Percentiles rank a stretch among this genome's conserved stretches.
Conservation (phyloP, 2,888 invertebrate genomes). For the Drosophila nr. medialis region DNA sequence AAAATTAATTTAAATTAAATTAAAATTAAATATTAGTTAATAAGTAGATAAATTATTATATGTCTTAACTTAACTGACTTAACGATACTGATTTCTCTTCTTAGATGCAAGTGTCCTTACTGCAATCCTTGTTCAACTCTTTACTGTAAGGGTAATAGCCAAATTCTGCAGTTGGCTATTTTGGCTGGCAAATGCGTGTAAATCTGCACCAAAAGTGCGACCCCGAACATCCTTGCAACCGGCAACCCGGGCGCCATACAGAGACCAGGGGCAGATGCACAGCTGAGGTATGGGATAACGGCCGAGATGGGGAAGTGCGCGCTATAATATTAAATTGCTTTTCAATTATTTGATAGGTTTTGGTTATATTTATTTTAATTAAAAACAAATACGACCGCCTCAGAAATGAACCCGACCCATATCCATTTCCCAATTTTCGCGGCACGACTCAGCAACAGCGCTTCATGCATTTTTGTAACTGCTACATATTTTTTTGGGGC, state of each 20-base stretch:
- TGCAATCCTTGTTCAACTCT: background rate
- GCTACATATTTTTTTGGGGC: constrained; percentile 6
- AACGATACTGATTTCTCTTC: background rate
- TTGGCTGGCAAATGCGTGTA: constrained; percentile 58
- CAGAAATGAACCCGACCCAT: constrained; percentile 32
- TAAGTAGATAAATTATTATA: background rate
- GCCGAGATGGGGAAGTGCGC: background rate
- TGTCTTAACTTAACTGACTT: background rate
- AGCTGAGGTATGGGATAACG: background rate
- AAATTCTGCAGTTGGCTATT: constrained; percentile 22
- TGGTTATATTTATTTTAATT: constrained; percentile 82
- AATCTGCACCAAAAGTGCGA: constrained; percentile 50
- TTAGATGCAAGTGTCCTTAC: background rate
- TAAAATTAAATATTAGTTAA: too few relatives aligned
- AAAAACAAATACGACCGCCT: constrained; percentile 67
- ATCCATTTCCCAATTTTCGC: constrained; percentile 7
- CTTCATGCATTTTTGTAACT: constrained; percentile 9
- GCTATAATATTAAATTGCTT: constrained; percentile 78
- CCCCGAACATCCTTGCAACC: constrained; percentile 23
- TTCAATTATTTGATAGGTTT: constrained; percentile 82
- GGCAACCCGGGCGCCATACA: constrained; percentile 14
- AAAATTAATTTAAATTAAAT: background rate
- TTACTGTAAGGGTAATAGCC: background rate
- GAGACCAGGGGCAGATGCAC: constrained; percentile 13
- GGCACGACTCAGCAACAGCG: constrained; percentile 20